Percentiles rank a stretch among this genome's conserved stretches.
Conservation (phyloP, 2,888 invertebrate species). For the Phorcus lineatus region DNA sequence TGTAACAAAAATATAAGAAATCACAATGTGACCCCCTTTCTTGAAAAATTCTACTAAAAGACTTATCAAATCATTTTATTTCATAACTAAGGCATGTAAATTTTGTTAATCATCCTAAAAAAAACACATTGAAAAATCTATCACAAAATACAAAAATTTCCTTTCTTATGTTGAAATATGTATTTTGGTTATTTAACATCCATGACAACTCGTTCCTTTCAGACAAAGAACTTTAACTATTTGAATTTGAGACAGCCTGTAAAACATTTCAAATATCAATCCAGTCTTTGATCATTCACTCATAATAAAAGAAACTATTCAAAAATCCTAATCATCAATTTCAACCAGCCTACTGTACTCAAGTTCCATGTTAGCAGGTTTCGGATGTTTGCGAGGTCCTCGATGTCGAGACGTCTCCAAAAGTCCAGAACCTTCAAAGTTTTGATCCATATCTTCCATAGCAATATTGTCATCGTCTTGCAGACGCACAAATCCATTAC, state of each 20-base stretch:
- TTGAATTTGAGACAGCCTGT: neutral
- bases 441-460: slow-evolving; percentile 42
- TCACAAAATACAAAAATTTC: too few species aligned
- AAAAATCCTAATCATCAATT: slow-evolving; percentile 4
- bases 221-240: neutral
- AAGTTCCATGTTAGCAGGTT: neutral
- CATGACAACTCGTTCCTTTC: too few species aligned
- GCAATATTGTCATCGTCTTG: slow-evolving; percentile 57
- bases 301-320: neutral
- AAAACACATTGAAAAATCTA: too few species aligned
- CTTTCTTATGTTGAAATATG: too few species aligned
- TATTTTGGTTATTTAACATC: too few species aligned
- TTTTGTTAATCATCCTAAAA: too few species aligned
- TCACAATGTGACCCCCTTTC: too few species aligned
- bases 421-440: neutral
- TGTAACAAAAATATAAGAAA: too few species aligned
- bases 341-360: slow-evolving; percentile 20
- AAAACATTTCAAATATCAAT: neutral
- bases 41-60: too few species aligned
- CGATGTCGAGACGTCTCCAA: neutral
- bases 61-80: too few species aligned
- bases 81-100: too few species aligned
- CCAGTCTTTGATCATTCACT: neutral
- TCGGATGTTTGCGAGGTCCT: neutral
- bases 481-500: slow-evolving; percentile 58